A percentile compares a stretch with the other conserved stretches of the same genome.
These are phyloP conservation scores for Omphaloscelis lunosa DNA, from an alignment of 2,888 invertebrate species.

Conservation along the genomic window DNA sequence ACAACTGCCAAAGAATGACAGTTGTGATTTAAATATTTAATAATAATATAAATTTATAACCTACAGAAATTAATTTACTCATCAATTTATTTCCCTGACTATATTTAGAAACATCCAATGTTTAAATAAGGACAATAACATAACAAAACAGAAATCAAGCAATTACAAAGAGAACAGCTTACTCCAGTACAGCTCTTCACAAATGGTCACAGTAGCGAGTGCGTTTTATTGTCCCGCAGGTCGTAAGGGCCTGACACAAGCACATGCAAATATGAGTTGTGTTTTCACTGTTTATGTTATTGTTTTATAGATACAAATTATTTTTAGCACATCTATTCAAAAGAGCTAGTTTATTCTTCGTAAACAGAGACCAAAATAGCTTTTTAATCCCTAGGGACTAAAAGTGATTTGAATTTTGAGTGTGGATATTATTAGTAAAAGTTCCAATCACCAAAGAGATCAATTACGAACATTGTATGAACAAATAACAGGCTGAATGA, in stretches of 20 bases:
- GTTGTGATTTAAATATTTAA: too few species aligned
- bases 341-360: too few species aligned
- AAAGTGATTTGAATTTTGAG: too few species aligned
- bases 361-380: too few species aligned
- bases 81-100: neutral
- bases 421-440: too few species aligned
- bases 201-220: constrained; percentile 69
- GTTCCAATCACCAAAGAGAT: too few species aligned
- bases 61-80: neutral
- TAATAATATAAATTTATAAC: too few species aligned
- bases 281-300: constrained; percentile 25
- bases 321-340: too few species aligned
- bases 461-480: too few species aligned
- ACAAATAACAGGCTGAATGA: too few species aligned
- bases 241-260: constrained; percentile 53
- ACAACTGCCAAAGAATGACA: too few species aligned
- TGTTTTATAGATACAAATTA: neutral
- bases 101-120: neutral
- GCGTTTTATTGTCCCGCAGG: constrained; percentile 69
- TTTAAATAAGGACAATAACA: constrained; percentile 9
- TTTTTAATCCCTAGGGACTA: too few species aligned
- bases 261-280: constrained; percentile 41
- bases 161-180: constrained; percentile 31
- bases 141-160: constrained; percentile 47
- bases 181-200: constrained; percentile 41